Evolutionary conservation across 2,888 invertebrate species (phyloP).

Genomic region (Falcaria lacertinaria): DNA sequence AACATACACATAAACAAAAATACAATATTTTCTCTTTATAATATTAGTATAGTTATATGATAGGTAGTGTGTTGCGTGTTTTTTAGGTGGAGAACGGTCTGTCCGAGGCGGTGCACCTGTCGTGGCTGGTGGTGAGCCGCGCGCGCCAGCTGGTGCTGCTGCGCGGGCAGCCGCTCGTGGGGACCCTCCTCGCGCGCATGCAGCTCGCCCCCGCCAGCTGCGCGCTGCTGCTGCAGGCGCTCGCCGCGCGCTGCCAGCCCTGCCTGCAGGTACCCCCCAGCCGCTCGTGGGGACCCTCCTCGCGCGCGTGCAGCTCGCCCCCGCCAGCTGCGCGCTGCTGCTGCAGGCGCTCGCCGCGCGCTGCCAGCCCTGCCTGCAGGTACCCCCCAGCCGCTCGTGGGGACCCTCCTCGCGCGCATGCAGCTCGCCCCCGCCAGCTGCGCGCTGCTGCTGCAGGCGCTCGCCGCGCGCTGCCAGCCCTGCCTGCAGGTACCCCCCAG

Average conservation of each 20-base stretch:
- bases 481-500: conserved; percentile 75
- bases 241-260: conserved; percentile 82
- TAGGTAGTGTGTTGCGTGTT: too few relatives aligned
- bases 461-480: conserved; percentile 82
- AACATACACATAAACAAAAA: too few relatives aligned
- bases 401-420: conserved; percentile 40
- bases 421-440: conserved; percentile 82
- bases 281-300: conserved; percentile 76
- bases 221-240: conserved; percentile 84
- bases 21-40: too few relatives aligned
- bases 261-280: conserved; percentile 75
- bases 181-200: conserved; percentile 40
- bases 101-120: conserved; percentile 84
- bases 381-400: conserved; percentile 81
- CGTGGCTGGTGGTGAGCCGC: conserved; percentile 88
- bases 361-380: conserved; percentile 78
- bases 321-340: conserved; percentile 84
- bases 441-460: conserved; percentile 84
- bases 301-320: conserved; percentile 63
- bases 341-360: conserved; percentile 85
- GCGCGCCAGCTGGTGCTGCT: conserved; percentile 83
- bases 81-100: conserved; percentile 82
- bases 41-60: too few relatives aligned
- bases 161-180: conserved; percentile 82
- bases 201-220: conserved; percentile 82